phyloP scores from a whole-genome alignment of 2,888 invertebrate species.

The Cryptus armator region DNA sequence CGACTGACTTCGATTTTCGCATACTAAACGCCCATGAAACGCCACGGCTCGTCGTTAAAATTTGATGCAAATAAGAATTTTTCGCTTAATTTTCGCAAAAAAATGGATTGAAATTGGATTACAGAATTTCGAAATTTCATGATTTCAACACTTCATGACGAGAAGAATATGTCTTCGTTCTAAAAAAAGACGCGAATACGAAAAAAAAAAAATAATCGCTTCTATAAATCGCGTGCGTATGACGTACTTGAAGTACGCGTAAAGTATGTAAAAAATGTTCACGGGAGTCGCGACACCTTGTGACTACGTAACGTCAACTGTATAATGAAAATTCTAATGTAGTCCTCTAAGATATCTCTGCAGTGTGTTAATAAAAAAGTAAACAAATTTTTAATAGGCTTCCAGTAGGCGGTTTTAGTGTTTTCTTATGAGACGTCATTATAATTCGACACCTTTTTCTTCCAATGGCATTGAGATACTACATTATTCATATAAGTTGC shows the following conservation, averaged over 20 bases:
- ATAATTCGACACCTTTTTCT: conserved; percentile 27
- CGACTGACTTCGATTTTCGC: conserved; percentile 44
- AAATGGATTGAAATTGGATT: no score
- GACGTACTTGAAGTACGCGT: conserved; percentile 9
- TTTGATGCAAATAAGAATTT: conserved; percentile 40
- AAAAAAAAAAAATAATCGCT: not conserved
- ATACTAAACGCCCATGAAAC: conserved; percentile 27
- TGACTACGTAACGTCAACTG: conserved; percentile 24
- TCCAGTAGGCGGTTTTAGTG: conserved; percentile 30
- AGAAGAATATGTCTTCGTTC: no score
- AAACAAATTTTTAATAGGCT: conserved; percentile 13
- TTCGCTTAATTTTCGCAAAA: no score
- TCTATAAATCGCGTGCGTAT: conserved; percentile 5
- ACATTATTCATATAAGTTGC: conserved; percentile 32
- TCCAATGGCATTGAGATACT: conserved; percentile 22
- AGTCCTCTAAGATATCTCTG: conserved; percentile 30
- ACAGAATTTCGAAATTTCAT: no score
- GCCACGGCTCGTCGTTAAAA: conserved; percentile 28
- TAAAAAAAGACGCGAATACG: not conserved
- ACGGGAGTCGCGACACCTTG: conserved; percentile 5
- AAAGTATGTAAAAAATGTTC: conserved; percentile 6
- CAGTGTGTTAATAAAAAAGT: conserved; percentile 27
- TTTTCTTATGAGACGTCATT: conserved; percentile 36
- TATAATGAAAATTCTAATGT: conserved; percentile 42
- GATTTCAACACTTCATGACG: no score